These are phyloP conservation scores for Sebastes iracundus DNA, from an alignment of 2,797 vertebrate species.

Conservation along the genomic window DNA sequence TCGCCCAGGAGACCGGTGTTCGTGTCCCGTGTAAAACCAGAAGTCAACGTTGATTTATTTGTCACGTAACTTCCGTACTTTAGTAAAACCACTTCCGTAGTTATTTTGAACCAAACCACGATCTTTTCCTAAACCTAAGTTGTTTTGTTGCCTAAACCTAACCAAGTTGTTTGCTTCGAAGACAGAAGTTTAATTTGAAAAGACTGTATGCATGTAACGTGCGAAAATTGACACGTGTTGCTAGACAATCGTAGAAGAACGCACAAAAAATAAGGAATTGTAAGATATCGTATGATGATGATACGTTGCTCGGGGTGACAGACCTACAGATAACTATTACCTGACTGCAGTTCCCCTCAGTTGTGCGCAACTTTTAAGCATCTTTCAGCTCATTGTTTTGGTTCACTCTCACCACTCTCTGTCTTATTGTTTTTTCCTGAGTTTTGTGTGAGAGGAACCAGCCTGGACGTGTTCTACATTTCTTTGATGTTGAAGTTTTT, in stretches of 20 bases:
- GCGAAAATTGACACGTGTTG: background rate
- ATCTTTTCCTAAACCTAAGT: background rate
- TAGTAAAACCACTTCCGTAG: background rate
- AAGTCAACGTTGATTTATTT: background rate
- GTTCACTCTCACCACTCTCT: background rate
- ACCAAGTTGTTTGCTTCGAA: background rate
- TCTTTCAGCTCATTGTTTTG: background rate
- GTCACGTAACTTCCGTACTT: background rate
- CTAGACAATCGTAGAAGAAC: background rate
- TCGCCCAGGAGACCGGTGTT: background rate
- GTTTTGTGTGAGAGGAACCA: constrained; percentile 1
- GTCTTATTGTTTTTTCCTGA: background rate
- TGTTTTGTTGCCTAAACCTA: background rate
- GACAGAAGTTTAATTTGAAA: too few relatives aligned
- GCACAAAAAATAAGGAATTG: background rate
- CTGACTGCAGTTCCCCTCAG: background rate
- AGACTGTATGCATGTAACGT: too few relatives aligned
- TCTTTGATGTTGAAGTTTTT: background rate
- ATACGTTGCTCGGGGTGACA: background rate
- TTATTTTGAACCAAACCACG: background rate
- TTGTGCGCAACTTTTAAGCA: background rate
- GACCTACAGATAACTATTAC: background rate
- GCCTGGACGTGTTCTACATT: background rate
- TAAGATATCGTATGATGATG: background rate
- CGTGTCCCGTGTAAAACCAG: background rate